These are phyloP conservation scores for Aleiodes testaceus DNA, from an alignment of 2,888 invertebrate genomes.

Conservation along the genomic window DNA sequence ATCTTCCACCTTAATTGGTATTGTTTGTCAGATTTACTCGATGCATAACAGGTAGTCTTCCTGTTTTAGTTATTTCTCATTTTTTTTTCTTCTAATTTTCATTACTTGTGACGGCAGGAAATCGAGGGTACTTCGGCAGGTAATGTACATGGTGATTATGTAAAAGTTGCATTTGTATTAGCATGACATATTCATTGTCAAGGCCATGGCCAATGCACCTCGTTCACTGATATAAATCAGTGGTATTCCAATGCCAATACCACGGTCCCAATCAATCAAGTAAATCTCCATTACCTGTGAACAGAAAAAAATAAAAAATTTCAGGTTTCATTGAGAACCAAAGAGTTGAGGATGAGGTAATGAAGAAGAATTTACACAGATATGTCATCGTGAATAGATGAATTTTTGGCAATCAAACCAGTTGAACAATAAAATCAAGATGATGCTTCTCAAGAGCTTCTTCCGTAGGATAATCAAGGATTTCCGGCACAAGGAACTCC, in stretches of 20 bases:
- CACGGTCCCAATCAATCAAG: too few relatives aligned
- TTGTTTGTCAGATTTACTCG: background rate
- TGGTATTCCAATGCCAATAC: too few relatives aligned
- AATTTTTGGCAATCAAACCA: background rate
- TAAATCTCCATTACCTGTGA: too few relatives aligned
- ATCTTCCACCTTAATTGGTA: background rate
- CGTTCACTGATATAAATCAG: too few relatives aligned
- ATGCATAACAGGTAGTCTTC: slow-evolving; percentile 1
- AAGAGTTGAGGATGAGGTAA: background rate
- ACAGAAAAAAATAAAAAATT: too few relatives aligned
- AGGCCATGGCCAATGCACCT: slow-evolving; percentile 2
- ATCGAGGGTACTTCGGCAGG: background rate
- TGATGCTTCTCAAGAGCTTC: slow-evolving; percentile 78
- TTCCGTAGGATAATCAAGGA: slow-evolving; percentile 81
- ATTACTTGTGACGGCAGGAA: background rate
- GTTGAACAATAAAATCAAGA: slow-evolving; percentile 65
- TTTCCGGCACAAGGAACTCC: slow-evolving; percentile 81
- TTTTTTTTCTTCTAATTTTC: background rate
- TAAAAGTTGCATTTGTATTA: slow-evolving; percentile 13
- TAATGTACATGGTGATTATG: slow-evolving; percentile 5
- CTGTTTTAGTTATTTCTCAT: slow-evolving; percentile 7
- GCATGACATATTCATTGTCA: slow-evolving; percentile 11
- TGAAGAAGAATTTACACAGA: background rate
- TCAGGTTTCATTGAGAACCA: slow-evolving; percentile 1
- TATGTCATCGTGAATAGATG: background rate